A percentile compares a stretch with the other conserved stretches of the same genome.
Evolutionary conservation across 2,888 invertebrate species (phyloP).

Genomic region (Epinotia brunnichana): DNA sequence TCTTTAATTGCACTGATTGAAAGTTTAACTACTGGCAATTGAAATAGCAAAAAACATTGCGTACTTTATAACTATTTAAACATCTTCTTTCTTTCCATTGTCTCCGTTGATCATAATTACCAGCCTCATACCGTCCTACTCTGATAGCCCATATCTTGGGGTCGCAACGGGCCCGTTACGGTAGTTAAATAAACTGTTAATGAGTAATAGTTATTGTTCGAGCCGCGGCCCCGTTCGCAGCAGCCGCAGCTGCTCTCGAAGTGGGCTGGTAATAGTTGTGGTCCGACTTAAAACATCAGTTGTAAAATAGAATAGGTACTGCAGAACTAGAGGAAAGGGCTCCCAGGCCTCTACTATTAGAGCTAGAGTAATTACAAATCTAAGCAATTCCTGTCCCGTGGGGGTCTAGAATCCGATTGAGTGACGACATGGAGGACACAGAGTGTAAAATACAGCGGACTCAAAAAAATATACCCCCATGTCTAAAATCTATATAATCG

Average conservation of each 20-base stretch:
- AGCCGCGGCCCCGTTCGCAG: constrained; percentile 5
- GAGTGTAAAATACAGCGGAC: too few relatives aligned
- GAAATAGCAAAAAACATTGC: too few relatives aligned
- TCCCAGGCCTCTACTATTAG: background rate
- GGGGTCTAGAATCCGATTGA: too few relatives aligned
- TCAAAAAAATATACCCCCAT: too few relatives aligned
- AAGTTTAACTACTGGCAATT: too few relatives aligned
- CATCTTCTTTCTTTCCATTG: background rate
- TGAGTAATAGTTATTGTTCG: constrained; percentile 20
- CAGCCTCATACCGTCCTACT: background rate
- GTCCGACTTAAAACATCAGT: background rate
- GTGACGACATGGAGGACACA: too few relatives aligned
- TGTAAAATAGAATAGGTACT: background rate
- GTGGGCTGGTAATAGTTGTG: background rate
- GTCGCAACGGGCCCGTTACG: constrained; percentile 25
- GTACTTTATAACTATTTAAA: too few relatives aligned
- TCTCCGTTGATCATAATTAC: background rate
- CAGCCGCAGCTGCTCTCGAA: background rate
- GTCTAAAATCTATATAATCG: too few relatives aligned
- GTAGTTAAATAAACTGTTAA: constrained; percentile 23
- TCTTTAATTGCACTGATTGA: too few relatives aligned
- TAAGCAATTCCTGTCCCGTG: too few relatives aligned
- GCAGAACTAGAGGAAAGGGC: background rate
- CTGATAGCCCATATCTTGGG: background rate
- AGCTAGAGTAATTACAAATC: too few relatives aligned